A percentile compares a stretch with the other conserved stretches of the same genome.
Evolutionary conservation across 2,797 vertebrate species (phyloP).

Genomic region (Zenarchopterus dispar): DNA sequence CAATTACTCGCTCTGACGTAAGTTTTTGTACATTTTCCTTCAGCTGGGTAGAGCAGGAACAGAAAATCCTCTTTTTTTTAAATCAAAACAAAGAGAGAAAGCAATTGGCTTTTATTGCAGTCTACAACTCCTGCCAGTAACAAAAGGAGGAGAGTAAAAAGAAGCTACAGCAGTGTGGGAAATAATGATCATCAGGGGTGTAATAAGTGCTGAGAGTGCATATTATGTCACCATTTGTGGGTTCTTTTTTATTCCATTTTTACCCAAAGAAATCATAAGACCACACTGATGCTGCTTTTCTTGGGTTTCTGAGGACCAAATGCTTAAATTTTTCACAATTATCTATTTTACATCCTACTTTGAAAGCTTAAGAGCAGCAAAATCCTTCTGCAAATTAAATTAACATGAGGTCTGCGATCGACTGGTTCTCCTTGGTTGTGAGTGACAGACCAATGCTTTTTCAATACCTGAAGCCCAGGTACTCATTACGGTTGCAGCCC

Average conservation of each 20-base stretch:
- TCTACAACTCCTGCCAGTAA: neutral
- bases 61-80: too few relatives aligned
- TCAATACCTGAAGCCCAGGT: conserved; percentile 6
- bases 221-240: too few relatives aligned
- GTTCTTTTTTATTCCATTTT: too few relatives aligned
- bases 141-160: neutral
- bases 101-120: conserved; percentile 9
- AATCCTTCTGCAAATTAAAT: conserved; percentile 17
- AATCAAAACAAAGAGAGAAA: conserved; percentile 4
- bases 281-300: too few relatives aligned
- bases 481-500: conserved; percentile 28
- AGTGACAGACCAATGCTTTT: conserved; percentile 33
- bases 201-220: too few relatives aligned
- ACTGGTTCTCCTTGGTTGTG: conserved; percentile 22
- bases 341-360: neutral
- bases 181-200: neutral
- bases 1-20: too few relatives aligned
- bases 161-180: neutral
- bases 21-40: too few relatives aligned
- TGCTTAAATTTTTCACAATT: too few relatives aligned
- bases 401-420: conserved; percentile 34
- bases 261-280: too few relatives aligned
- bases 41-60: too few relatives aligned
- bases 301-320: too few relatives aligned
- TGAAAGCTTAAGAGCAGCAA: neutral